These are phyloP conservation scores for Ferrisia virgata DNA, from an alignment of 2,888 invertebrate genomes.

Conservation along the genomic window DNA sequence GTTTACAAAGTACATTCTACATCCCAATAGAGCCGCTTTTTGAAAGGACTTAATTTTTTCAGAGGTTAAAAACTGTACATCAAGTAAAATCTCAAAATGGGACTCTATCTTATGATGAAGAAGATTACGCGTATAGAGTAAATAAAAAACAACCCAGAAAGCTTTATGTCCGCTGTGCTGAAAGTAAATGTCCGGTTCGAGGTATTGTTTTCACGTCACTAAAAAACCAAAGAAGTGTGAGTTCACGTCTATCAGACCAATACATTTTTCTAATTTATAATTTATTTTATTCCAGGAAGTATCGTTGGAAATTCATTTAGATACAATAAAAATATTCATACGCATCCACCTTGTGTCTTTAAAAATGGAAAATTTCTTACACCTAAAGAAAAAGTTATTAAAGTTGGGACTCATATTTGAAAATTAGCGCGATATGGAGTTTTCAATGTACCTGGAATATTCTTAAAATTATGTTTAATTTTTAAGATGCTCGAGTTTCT, in stretches of 20 bases:
- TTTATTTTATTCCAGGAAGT: not conserved
- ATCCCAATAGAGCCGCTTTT: too few relatives aligned
- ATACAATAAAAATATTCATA: not conserved
- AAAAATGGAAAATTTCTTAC: not conserved
- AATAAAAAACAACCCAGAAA: constrained; percentile 15
- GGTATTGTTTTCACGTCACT: not conserved
- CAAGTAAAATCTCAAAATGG: not conserved
- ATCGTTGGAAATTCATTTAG: not conserved
- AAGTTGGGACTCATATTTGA: not conserved
- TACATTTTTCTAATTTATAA: not conserved
- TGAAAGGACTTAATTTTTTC: not conserved
- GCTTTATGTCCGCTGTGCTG: not conserved
- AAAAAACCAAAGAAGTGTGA: too few relatives aligned
- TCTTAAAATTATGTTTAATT: too few relatives aligned
- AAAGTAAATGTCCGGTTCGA: not conserved
- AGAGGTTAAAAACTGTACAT: not conserved
- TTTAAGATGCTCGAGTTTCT: too few relatives aligned
- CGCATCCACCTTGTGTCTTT: not conserved
- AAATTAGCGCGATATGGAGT: not conserved
- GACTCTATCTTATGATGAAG: not conserved
- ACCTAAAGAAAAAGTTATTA: not conserved
- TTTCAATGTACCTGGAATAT: too few relatives aligned
- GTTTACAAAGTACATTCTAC: not conserved
- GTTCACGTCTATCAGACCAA: too few relatives aligned
- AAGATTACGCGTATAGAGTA: not conserved